Evolutionary conservation across 2,888 invertebrate species (phyloP), one percentile per base, ranked within the genome.

Genomic region (Phengaris alcon): DNA sequence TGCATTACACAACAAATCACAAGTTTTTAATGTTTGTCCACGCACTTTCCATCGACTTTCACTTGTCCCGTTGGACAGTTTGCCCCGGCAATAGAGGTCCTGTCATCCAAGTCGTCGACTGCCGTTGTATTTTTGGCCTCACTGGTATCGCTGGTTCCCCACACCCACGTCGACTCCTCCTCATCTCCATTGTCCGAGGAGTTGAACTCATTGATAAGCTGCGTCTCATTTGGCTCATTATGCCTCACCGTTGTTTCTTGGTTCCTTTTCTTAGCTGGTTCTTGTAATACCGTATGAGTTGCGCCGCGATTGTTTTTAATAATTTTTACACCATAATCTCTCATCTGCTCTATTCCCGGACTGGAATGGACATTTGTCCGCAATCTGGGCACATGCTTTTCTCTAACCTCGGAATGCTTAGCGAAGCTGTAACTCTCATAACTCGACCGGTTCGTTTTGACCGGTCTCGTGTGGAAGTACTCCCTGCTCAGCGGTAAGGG

Each of bases 61-160:
- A 75, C 78, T 35, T 77, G 59, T 10, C 77, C 78, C 8, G 75
- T 75, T 0, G 80, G 75, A 73, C 80, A 80, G 4, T 15, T 22
- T 4, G 77, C 76, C 3, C 78, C 80, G 22, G 68, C 75, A n/a
- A 80, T 77, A 9, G 79, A 77, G 0, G 75, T 74, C 69, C 80
- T 75, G 10, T 79, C 77, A 52, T 75, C 78, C 22, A 79, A 69
- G 8, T 76, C 78, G 5, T 57, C 72, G 3, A 48, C 68, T 48
- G 10, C 69, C 35, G 68, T 68, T 8, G 13, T 59, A 10, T 70
- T 51, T 6, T 15, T 70, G 48, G 15, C 15, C 0, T 70, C 70
- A 5, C 51, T 6, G 51, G 15, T 6, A 13, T 70, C 51, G 51
- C 51, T 48, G 52, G 13, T 35, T 48, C 70, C 72, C 57, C 75